Evolutionary conservation across 2,113 vertebrate species (phyloP).

Genomic region (Struthidea cinerea): DNA sequence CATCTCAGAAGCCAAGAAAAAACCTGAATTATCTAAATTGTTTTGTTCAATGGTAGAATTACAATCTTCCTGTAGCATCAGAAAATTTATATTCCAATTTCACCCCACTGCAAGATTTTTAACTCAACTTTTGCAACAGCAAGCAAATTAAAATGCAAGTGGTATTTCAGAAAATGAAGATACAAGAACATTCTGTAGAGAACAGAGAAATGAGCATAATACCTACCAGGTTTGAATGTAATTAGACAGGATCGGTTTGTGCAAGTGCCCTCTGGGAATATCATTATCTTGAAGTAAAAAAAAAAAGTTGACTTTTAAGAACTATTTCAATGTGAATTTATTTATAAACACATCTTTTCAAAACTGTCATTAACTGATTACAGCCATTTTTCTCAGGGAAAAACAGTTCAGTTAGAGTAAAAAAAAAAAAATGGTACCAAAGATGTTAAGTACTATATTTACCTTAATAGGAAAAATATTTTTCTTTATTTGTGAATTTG

Average conservation of each 20-base stretch:
- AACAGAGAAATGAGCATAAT: background rate
- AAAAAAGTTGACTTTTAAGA: conserved; percentile 12
- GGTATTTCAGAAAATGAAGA: conserved; percentile 1
- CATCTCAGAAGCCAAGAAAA: background rate
- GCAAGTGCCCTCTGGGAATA: conserved; percentile 98
- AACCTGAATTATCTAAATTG: background rate
- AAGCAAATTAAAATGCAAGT: conserved; percentile 7
- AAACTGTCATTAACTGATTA: background rate
- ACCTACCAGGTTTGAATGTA: conserved; percentile 97
- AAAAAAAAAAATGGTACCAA: background rate
- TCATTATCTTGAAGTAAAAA: conserved; percentile 87
- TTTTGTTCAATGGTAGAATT: background rate
- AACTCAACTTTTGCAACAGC: background rate
- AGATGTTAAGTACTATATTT: background rate
- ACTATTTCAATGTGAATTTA: background rate
- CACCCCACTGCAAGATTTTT: background rate
- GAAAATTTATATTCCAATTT: background rate
- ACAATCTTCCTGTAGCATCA: background rate
- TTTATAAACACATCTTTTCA: conserved; percentile 20
- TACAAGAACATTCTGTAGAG: background rate
- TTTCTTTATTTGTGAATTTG: background rate
- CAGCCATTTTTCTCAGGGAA: background rate
- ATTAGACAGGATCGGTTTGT: conserved; percentile 98
- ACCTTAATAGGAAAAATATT: background rate
- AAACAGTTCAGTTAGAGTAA: background rate